Evolutionary conservation across 2,797 vertebrate species (phyloP).

Genomic region (Tolypeutes matacus): DNA sequence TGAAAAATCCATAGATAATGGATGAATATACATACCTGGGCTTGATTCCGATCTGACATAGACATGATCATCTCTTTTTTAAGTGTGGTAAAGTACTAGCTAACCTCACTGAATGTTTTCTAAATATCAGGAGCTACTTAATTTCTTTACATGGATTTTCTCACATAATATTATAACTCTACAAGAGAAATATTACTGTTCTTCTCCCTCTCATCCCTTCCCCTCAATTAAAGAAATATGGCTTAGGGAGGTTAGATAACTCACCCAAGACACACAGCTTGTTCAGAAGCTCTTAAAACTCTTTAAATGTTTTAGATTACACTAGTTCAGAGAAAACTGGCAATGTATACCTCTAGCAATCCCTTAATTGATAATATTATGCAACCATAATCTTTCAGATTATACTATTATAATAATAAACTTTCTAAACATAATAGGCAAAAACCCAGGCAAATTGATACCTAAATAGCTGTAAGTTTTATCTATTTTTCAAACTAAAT

Average conservation of each 20-base stretch:
- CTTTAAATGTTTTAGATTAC: not conserved
- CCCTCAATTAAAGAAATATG: not conserved
- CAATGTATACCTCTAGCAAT: not conserved
- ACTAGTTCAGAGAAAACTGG: slow-evolving; percentile 15
- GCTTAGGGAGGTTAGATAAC: not conserved
- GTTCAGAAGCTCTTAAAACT: not conserved
- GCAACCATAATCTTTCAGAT: slow-evolving; percentile 52
- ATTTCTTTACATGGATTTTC: slow-evolving; percentile 18
- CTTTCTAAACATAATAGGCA: slow-evolving; percentile 34
- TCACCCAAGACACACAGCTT: not conserved
- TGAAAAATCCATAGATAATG: not conserved
- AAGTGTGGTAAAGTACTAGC: not conserved
- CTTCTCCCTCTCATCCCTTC: not conserved
- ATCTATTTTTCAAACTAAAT: slow-evolving; percentile 72
- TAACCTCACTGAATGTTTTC: not conserved
- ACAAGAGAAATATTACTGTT: not conserved
- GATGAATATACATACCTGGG: not conserved
- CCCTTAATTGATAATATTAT: slow-evolving; percentile 39
- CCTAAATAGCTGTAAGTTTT: not conserved
- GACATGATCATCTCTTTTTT: not conserved
- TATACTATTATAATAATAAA: slow-evolving; percentile 44
- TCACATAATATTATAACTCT: not conserved
- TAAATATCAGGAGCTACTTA: not conserved
- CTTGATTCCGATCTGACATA: not conserved
- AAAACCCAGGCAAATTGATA: slow-evolving; percentile 50